Evolutionary conservation across 2,113 vertebrate genomes (phyloP).

Genomic region (Bungarus multicinctus): DNA sequence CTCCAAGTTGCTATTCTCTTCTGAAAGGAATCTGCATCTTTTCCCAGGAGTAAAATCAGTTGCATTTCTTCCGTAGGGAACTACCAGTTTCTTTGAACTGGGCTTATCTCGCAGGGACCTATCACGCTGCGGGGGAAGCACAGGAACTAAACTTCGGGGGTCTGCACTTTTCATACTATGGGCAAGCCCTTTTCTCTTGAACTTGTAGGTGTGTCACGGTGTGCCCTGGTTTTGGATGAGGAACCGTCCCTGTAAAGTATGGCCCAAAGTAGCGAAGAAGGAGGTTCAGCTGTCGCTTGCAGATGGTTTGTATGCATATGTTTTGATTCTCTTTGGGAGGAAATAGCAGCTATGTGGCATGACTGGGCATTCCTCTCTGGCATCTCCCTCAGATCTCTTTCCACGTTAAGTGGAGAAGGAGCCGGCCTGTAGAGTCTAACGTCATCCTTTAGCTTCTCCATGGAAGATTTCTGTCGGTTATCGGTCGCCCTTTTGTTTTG

Average conservation of each 20-base stretch:
- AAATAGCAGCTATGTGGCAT: slow-evolving; percentile 24
- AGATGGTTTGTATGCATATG: slow-evolving; percentile 71
- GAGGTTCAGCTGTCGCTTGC: slow-evolving; percentile 75
- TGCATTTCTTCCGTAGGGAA: background rate
- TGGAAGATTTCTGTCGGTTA: background rate
- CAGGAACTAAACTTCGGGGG: slow-evolving; percentile 32
- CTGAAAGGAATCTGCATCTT: background rate
- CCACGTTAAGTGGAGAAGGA: background rate
- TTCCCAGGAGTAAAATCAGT: background rate
- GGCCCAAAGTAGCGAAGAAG: slow-evolving; percentile 70
- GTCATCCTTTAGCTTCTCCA: background rate
- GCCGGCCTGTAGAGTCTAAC: background rate
- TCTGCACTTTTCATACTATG: slow-evolving; percentile 75
- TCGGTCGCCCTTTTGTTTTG: background rate
- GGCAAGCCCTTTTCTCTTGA: slow-evolving; percentile 81
- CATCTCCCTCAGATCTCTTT: background rate
- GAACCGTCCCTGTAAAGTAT: slow-evolving; percentile 76
- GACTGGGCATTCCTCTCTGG: background rate
- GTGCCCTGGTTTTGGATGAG: slow-evolving; percentile 73
- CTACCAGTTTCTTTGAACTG: background rate
- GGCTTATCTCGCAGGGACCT: background rate
- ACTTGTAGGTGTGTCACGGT: slow-evolving; percentile 77
- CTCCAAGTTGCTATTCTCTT: background rate
- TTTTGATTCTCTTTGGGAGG: slow-evolving; percentile 67
- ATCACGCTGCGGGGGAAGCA: slow-evolving; percentile 42